Evolutionary conservation across 2,888 invertebrate species (phyloP).

Genomic region (Electrophaes corylata): DNA sequence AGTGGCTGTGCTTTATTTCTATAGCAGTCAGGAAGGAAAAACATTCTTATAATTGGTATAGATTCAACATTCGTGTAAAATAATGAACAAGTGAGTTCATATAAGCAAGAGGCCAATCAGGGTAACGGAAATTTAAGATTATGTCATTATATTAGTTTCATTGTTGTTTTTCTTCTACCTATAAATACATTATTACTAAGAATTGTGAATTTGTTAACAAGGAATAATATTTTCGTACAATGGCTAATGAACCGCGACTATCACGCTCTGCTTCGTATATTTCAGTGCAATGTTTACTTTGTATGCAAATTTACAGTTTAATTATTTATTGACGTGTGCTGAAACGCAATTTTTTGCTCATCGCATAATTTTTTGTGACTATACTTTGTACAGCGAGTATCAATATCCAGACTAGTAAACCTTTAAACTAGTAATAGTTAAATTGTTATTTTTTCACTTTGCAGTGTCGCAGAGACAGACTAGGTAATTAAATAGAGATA

Average conservation of each 20-base stretch:
- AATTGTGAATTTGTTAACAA: background rate
- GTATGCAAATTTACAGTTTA: slow-evolving; percentile 1
- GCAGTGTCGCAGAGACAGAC: background rate
- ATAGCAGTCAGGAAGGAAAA: too few relatives aligned
- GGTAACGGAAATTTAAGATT: too few relatives aligned
- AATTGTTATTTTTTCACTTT: too few relatives aligned
- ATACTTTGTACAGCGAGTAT: background rate
- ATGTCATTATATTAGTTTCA: too few relatives aligned
- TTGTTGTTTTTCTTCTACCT: background rate
- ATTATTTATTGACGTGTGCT: background rate
- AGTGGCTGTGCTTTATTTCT: too few relatives aligned
- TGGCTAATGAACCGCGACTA: slow-evolving; percentile 14
- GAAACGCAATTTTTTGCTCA: slow-evolving; percentile 2
- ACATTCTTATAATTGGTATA: too few relatives aligned
- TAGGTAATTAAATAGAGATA: background rate
- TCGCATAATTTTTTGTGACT: too few relatives aligned
- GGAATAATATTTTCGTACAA: slow-evolving; percentile 6
- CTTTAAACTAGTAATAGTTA: too few relatives aligned
- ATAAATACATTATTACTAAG: background rate
- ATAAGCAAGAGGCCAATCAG: too few relatives aligned
- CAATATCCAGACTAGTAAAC: background rate
- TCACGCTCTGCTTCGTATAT: slow-evolving; percentile 21
- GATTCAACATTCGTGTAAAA: too few relatives aligned
- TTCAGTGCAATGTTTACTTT: slow-evolving; percentile 12
- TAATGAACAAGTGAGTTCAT: too few relatives aligned